Base-by-base conservation (phyloP, 1,140 invertebrate genomes). In the Zophobas morio region DNA sequence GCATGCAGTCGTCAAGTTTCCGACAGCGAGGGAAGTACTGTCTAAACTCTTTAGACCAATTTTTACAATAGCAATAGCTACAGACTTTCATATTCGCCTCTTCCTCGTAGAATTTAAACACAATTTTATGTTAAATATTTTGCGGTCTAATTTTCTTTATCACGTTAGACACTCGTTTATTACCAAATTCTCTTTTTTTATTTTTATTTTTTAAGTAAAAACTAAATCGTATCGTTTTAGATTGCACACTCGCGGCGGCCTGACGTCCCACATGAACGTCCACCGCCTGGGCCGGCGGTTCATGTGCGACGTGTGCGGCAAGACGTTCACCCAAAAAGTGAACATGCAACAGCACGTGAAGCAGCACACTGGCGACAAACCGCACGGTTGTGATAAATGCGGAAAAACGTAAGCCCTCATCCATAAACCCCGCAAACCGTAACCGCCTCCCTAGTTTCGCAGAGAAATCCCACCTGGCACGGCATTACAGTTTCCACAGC, bases 281-380 rank as follows among this genome's bases (percentile, higher is more conserved):
- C 88, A 89, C 79, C 85, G 85, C 66, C 81, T 87, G 66, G 87
- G 88, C 33, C 84, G 86, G 53, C 75, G 82, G 36, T 88, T 88
- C 77, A 86, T 86, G 81, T 89, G 88, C 76, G 87, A 88, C 81
- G 84, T 88, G 32, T 90, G 89, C 81, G 87, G 86, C 0, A 88
- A 88, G 79, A 86, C 86, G 54, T 90, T 90, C 76, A 88, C 88
- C 20, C 88, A 89, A 77, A 89, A 89, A 80, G 85, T 86, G 20
- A 89, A 89, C 79, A 83, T 89, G 63, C 87, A 87, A 46, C 85
- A 88, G 75, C 92, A 93, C 82, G 85, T 91, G 40, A 86, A 93
- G 60, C 92, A 91, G 71, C 93, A 94, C 78, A 93, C 92, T 0
- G 92, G 92, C 79, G 93, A 94, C 78, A 93, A 93, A 81, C 94